Evolutionary conservation across 2,113 vertebrate genomes (phyloP), one percentile per base, ranked within the genome.

Genomic region (Micromys minutus): DNA sequence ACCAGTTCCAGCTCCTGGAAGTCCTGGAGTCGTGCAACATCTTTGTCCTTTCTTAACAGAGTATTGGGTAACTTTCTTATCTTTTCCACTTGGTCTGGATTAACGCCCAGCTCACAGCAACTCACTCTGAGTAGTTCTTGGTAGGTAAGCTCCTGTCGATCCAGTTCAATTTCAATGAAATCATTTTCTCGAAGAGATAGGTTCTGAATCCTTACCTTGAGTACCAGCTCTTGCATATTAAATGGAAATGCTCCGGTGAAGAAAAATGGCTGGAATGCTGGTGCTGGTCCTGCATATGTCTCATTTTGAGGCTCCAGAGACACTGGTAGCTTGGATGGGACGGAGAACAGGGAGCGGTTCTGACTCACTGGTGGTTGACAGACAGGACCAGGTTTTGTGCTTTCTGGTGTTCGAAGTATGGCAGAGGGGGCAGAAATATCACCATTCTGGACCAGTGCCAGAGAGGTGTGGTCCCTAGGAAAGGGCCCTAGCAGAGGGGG

Each of bases 1-100:
- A 99, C 99, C 50, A 99, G 98, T 98, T 99, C 99, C 97, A 99
- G 98, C 98, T 99, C 99, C 97, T 99, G 99, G 97, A 99, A 99
- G 98, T 99, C 99, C 98, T 99, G 99, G 85, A 99, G 99, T 94
- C 99, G 98, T 87, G 99, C 99, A 80, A 99, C 99, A 72, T 99
- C 99, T 98, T 99, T 99, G 98, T 99, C 99, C 99, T 97, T 99
- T 98, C 99, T 99, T 93, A 99, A 95, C 98, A 99, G 98, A 50
- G 99, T 99, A 96, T 99, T 99, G 16, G 99, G 99, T 96, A 99
- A 98, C 97, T 99, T 99, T 92, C 99, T 98, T 96, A 99, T 99
- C 98, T 99, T 99, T 97, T 99, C 99, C 96, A 99, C 99, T 0
- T 99, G 99, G 87, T 99, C 99, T 0, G 99, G 97, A 39, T 99